phyloP scores from a whole-genome alignment of 2,888 invertebrate species.

The Endomychus coccineus region DNA sequence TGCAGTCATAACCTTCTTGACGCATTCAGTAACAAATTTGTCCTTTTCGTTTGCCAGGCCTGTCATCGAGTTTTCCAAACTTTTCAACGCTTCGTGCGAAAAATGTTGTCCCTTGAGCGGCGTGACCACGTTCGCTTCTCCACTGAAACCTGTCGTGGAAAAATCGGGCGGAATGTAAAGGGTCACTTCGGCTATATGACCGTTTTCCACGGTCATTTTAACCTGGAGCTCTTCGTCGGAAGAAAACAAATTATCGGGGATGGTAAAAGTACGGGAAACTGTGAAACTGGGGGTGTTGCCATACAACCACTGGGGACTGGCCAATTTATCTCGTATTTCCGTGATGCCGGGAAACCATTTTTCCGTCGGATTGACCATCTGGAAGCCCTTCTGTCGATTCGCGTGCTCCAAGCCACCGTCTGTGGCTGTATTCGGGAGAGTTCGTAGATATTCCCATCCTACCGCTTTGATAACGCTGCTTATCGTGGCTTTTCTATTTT shows the following conservation, averaged over 20 bases:
- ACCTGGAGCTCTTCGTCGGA: slow-evolving; percentile 50
- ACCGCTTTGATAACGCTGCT: slow-evolving; percentile 69
- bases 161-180: slow-evolving; percentile 57
- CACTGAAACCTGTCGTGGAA: slow-evolving; percentile 52
- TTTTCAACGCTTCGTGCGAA: slow-evolving; percentile 54
- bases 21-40: slow-evolving; percentile 56
- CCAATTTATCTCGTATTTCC: slow-evolving; percentile 59
- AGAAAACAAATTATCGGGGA: slow-evolving; percentile 49
- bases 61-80: slow-evolving; percentile 45
- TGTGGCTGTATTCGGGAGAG: slow-evolving; percentile 56
- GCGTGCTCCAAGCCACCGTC: slow-evolving; percentile 68
- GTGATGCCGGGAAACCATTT: slow-evolving; percentile 80
- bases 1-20: slow-evolving; percentile 56
- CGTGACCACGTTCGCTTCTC: slow-evolving; percentile 56
- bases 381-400: slow-evolving; percentile 74
- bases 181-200: slow-evolving; percentile 58
- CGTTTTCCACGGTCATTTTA: slow-evolving; percentile 57
- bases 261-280: slow-evolving; percentile 57
- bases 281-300: slow-evolving; percentile 82
- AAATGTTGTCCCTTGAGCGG: slow-evolving; percentile 60
- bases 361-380: slow-evolving; percentile 77
- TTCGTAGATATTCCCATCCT: slow-evolving; percentile 77
- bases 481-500: slow-evolving; percentile 62
- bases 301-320: slow-evolving; percentile 82
- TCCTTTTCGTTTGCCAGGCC: slow-evolving; percentile 42